Percentiles rank a stretch among this genome's conserved stretches.
These are phyloP conservation scores for Helobdella robusta DNA, from an alignment of 2,888 invertebrate species.

Conservation along the genomic window DNA sequence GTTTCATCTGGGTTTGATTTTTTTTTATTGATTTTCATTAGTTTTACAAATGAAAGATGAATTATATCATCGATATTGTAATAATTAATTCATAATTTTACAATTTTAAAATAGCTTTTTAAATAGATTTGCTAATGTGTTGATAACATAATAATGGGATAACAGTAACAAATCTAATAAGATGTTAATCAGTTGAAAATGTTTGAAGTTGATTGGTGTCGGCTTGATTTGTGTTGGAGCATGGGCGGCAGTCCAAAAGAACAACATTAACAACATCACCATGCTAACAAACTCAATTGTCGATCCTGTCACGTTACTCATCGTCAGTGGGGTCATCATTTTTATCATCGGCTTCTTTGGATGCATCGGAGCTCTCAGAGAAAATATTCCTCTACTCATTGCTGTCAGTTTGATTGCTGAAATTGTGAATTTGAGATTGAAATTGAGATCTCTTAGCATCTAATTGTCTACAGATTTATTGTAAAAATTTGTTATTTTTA, in stretches of 20 bases:
- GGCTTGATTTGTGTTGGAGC: conserved; percentile 78
- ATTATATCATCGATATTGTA: not conserved
- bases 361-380: conserved; percentile 87
- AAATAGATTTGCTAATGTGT: not conserved
- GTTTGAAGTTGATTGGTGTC: conserved; percentile 66
- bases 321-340: conserved; percentile 80
- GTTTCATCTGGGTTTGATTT: conserved; percentile 83
- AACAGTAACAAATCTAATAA: not conserved
- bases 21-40: not conserved
- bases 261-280: conserved; percentile 82
- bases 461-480: not conserved
- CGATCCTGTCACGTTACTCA: conserved; percentile 88
- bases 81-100: too few relatives aligned
- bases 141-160: not conserved
- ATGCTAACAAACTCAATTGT: conserved; percentile 62
- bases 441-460: too few relatives aligned
- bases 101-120: not conserved
- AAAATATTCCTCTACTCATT: conserved; percentile 86
- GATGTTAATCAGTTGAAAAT: conserved; percentile 31
- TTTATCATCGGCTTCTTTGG: conserved; percentile 93
- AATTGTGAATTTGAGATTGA: not conserved
- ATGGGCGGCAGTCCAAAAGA: conserved; percentile 97
- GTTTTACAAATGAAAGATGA: not conserved
- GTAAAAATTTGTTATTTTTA: not conserved
- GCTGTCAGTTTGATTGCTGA: conserved; percentile 59